These are phyloP conservation scores for Herpetotheres cachinnans DNA, from an alignment of 2,113 vertebrate species.

Conservation along the genomic window DNA sequence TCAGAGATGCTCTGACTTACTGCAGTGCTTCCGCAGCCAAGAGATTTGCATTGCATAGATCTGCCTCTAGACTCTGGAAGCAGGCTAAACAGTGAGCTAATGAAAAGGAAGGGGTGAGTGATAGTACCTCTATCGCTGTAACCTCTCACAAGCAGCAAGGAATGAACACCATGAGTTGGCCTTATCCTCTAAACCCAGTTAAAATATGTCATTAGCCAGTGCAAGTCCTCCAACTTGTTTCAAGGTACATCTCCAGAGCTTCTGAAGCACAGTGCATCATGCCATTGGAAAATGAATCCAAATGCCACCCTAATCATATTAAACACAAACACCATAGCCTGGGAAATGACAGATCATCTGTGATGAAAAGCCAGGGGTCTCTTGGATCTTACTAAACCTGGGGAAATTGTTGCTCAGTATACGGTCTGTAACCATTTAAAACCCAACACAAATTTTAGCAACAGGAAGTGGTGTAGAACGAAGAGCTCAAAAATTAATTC, in stretches of 20 bases:
- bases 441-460: neutral
- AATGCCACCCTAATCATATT: neutral
- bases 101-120: neutral
- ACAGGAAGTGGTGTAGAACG: neutral
- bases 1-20: neutral
- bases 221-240: neutral
- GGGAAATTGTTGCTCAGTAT: neutral
- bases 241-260: neutral
- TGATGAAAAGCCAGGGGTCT: neutral
- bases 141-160: neutral
- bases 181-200: neutral
- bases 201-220: neutral
- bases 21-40: neutral
- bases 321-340: neutral
- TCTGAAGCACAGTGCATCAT: neutral
- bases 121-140: neutral
- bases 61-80: neutral
- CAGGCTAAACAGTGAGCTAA: neutral
- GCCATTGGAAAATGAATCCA: neutral
- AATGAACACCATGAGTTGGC: neutral
- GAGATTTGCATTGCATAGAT: neutral
- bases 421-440: neutral
- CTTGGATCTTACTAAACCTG: neutral
- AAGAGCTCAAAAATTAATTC: neutral
- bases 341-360: neutral